These are phyloP conservation scores for Squalus acanthias DNA, from an alignment of 2,797 vertebrate genomes.

Conservation along the genomic window DNA sequence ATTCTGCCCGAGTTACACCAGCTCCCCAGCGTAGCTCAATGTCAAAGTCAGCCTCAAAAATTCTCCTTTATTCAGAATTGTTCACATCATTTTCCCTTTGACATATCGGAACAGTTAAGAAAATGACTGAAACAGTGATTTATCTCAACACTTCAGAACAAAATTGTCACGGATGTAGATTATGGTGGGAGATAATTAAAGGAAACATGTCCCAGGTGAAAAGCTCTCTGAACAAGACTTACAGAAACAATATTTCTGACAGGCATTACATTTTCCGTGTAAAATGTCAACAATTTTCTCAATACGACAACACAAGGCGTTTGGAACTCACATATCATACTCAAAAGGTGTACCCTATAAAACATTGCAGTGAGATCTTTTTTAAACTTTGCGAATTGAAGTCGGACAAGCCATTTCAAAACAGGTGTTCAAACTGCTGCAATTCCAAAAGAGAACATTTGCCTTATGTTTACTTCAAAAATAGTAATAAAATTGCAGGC, in stretches of 20 bases:
- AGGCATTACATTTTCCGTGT: not conserved
- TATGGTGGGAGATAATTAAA: not conserved
- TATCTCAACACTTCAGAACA: not conserved
- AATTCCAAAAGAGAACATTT: not conserved
- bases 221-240: not conserved
- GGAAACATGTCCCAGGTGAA: not conserved
- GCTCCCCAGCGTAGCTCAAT: not conserved
- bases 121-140: not conserved
- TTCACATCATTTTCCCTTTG: not conserved
- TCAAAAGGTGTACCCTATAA: not conserved
- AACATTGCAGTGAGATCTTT: not conserved
- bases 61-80: not conserved
- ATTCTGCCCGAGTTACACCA: not conserved
- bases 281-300: not conserved
- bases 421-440: not conserved
- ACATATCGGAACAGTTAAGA: not conserved
- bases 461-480: not conserved
- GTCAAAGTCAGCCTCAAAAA: not conserved
- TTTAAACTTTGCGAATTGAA: not conserved
- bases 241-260: not conserved
- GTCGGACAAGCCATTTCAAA: not conserved
- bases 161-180: not conserved
- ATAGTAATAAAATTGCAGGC: slow-evolving; percentile 16
- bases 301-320: not conserved
- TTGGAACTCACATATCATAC: not conserved